Base-by-base conservation (phyloP, 2,888 invertebrate genomes). In the Lasioglossum villosulum region DNA sequence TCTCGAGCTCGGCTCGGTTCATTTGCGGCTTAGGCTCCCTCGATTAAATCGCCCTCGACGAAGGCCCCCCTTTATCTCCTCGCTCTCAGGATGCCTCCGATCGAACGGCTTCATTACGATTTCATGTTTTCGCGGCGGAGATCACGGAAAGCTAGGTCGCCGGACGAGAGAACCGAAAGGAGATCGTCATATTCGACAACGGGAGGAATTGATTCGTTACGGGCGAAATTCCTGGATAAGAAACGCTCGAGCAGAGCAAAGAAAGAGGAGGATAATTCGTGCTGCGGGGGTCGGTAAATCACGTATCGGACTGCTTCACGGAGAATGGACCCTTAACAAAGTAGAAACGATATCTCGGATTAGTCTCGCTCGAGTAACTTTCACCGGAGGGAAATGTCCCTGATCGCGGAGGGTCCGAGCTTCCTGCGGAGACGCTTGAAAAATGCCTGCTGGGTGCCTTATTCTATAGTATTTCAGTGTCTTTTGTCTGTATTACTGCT, bases 311-410 rank as follows among this genome's bases (percentile, higher is more conserved):
- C 79, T 42, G 86, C 74, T 87, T 83, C 81, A 78, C 83, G 81
- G 80, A 79, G 86, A 83, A 87, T 77, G 87, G 86, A 59, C 56
- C 84, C 77, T 78, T 87, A 88, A 88, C 84, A 87, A 82, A 87
- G 88, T 87, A 84, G 87, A 76, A 87, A 82, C 88, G 88, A 88
- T 88, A 87, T 78, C 87, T 84, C 48, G 88, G 81, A 88, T 88
- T 88, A 88, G 88, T 78, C 82, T 63, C 87, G 87, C 78, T 73
- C 82, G 80, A 59, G 70, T 82, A 70, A 74, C 39, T 59, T 48
- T 34, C 68, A 34, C 19, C 75, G 71, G 74, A 75, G 80, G 84
- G 82, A 84, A 84, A 84, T 80, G 84, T 78, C 74, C 78, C 66
- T 52, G 78, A 75, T n/a, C 63, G 75, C 48, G 48, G 59, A 56